A percentile compares a stretch with the other conserved stretches of the same genome.
Conservation (phyloP, 2,113 vertebrate species). For the Xenopus tropicalis region UCB_Xtro_10.0 CM004451.2:71863501-71864000, state of each 20-base stretch:
- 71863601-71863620: background rate
- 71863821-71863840: too few relatives aligned
- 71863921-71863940: too few relatives aligned
- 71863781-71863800: too few relatives aligned
- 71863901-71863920: too few relatives aligned
- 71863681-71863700: background rate
- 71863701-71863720: background rate
- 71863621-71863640: background rate
- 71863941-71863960: too few relatives aligned
- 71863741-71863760: constrained; percentile 34
- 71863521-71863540: background rate
- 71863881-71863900: too few relatives aligned
- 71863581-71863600: constrained; percentile 26
- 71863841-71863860: too few relatives aligned
- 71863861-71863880: too few relatives aligned
- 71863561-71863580: constrained; percentile 12
- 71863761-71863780: background rate
- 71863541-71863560: constrained; percentile 19
- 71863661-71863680: constrained; percentile 7
- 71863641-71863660: constrained; percentile 6
- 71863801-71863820: too few relatives aligned
- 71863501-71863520: constrained; percentile 1
- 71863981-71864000: too few relatives aligned
- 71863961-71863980: too few relatives aligned
- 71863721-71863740: constrained; percentile 26